Evolutionary conservation across 2,113 vertebrate genomes (phyloP).

Genomic region (Elaphurus davidianus): DNA sequence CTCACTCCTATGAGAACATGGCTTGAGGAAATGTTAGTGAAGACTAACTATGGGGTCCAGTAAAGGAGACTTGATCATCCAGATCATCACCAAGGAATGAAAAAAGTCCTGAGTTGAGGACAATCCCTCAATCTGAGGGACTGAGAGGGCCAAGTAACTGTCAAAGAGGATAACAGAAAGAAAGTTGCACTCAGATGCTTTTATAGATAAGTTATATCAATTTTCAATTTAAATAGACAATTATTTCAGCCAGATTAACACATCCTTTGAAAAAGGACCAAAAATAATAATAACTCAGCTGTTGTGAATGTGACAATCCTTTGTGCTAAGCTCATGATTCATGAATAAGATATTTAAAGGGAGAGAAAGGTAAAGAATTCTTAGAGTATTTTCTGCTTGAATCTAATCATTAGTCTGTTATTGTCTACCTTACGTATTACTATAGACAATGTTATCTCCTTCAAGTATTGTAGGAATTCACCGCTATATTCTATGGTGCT

Average conservation of each 20-base stretch:
- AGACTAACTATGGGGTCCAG: not conserved
- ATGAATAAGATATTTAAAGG: not conserved
- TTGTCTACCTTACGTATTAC: not conserved
- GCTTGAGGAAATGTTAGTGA: not conserved
- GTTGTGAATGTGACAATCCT: not conserved
- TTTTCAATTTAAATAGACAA: not conserved
- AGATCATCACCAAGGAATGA: not conserved
- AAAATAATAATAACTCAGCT: not conserved
- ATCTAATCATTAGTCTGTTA: not conserved
- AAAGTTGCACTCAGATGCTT: not conserved
- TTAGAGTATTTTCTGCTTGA: not conserved
- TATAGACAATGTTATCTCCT: not conserved
- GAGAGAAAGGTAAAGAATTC: not conserved
- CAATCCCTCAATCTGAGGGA: too few relatives aligned
- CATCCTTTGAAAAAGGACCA: not conserved
- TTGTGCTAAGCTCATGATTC: not conserved
- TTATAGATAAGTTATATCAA: not conserved
- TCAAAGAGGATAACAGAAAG: not conserved
- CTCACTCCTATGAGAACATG: not conserved
- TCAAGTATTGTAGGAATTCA: not conserved
- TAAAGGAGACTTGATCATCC: not conserved
- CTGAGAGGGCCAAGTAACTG: not conserved
- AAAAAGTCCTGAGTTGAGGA: not conserved
- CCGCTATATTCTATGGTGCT: not conserved
- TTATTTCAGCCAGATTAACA: not conserved